phyloP scores from a whole-genome alignment of 2,797 vertebrate species.

The Gorsachius magnificus region DNA sequence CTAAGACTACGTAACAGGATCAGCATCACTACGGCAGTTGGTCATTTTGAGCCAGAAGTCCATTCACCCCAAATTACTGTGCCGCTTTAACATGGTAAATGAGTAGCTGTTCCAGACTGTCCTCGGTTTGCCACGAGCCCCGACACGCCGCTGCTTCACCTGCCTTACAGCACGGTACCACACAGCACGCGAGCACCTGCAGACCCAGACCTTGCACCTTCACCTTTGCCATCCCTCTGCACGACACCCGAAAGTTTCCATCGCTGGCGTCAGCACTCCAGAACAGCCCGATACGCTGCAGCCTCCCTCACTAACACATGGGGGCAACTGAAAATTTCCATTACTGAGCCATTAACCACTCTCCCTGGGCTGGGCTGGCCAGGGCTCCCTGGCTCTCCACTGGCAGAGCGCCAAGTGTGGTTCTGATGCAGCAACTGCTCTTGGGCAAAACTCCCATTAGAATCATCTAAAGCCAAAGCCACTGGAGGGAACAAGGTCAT shows the following conservation, averaged over 20 bases:
- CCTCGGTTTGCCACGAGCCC: not conserved
- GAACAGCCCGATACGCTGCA: not conserved
- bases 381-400: not conserved
- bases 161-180: not conserved
- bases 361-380: not conserved
- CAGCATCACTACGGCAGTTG: not conserved
- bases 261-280: accelerated
- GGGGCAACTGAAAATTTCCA: not conserved
- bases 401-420: not conserved
- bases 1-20: not conserved
- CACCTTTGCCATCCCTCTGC: not conserved
- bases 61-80: not conserved
- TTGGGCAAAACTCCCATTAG: not conserved
- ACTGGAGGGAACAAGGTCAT: not conserved
- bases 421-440: not conserved
- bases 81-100: not conserved
- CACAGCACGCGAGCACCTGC: not conserved
- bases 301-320: not conserved
- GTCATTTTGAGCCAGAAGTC: not conserved
- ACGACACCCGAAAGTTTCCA: accelerated
- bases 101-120: not conserved
- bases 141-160: not conserved
- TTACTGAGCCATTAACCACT: not conserved
- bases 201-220: not conserved
- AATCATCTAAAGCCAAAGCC: not conserved